phyloP scores from a whole-genome alignment of 1,140 invertebrate species.

The Megathymus violae region DNA sequence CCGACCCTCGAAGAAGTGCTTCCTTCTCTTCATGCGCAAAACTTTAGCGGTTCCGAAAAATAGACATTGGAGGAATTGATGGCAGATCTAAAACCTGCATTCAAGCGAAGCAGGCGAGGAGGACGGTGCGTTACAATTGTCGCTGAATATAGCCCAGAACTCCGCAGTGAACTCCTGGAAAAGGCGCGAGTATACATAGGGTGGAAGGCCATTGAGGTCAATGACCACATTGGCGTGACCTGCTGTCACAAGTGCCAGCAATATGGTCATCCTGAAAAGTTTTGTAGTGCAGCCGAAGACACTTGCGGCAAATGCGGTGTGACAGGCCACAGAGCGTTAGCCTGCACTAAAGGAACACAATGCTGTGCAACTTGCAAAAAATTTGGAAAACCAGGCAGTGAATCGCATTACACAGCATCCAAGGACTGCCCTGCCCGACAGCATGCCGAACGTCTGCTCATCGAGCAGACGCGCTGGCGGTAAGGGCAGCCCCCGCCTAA shows the following conservation, averaged over 20 bases:
- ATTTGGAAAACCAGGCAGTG: constrained; percentile 6
- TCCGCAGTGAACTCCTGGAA: neutral
- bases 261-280: constrained; percentile 35
- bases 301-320: constrained; percentile 25
- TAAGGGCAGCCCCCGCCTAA: neutral
- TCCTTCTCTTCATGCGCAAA: neutral
- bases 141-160: neutral
- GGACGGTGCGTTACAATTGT: neutral
- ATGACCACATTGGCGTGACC: constrained; percentile 26
- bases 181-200: neutral
- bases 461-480: constrained; percentile 4
- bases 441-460: constrained; percentile 16
- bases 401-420: neutral
- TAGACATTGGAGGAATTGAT: neutral
- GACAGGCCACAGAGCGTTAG: constrained; percentile 1
- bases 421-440: constrained; percentile 19
- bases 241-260: constrained; percentile 40
- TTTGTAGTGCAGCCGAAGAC: constrained; percentile 16
- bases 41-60: neutral
- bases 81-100: neutral
- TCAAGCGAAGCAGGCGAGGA: neutral
- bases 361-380: constrained; percentile 30
- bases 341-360: neutral
- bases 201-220: constrained; percentile 2
- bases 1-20: neutral